Base-by-base conservation (phyloP, 2,888 invertebrate species). In the Acleris cristana region DNA sequence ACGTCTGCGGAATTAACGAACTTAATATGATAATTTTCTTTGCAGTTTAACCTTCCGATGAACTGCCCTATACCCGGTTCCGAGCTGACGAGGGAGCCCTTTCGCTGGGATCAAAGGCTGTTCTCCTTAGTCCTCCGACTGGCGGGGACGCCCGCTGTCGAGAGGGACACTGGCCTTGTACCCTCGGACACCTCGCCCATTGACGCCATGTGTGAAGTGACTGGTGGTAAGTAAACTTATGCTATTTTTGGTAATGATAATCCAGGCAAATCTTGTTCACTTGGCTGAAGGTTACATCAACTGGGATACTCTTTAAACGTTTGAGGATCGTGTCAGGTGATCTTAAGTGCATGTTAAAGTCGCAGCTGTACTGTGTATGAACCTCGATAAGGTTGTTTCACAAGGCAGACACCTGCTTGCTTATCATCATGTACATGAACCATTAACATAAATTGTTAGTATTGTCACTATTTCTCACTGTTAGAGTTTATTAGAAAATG, bases 191-290 rank as follows among this genome's bases (percentile, higher is more conserved):
- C 96, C 62, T 98, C 98, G 48, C 98, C 98, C 0, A 97, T 99
- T 74, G 99, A 99, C 87, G 97, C 97, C 8, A 99, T 99, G 98
- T 99, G 99, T 90, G 99, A 99, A 93, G 98, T 98, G 21, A 99
- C 99, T 16, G 99, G 99, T 80, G 99, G 97, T 96, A 87, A 87
- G 85, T 74, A 10, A 57, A 12, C 49, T 44, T 51, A 65, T 21
- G 19, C 52, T 34, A 59, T 48, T 19, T 8, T 34, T 34, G 34
- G 34, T 34, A 34, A 34, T 34, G 34, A 2, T 34, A 14, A 12
- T 14, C 34, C 12, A 34, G 34, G 14, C 34, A 34, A 12, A 34
- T 14, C 14, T 40, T 34, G 3, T 34, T 34, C 34, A 34, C 10
- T 34, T 34, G 2, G 10, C 34, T 34, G 34, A 34, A 34, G 34